phyloP scores from a whole-genome alignment of 92 coral and sea anemone species.

The Hydrozoanthus gracilis region DNA sequence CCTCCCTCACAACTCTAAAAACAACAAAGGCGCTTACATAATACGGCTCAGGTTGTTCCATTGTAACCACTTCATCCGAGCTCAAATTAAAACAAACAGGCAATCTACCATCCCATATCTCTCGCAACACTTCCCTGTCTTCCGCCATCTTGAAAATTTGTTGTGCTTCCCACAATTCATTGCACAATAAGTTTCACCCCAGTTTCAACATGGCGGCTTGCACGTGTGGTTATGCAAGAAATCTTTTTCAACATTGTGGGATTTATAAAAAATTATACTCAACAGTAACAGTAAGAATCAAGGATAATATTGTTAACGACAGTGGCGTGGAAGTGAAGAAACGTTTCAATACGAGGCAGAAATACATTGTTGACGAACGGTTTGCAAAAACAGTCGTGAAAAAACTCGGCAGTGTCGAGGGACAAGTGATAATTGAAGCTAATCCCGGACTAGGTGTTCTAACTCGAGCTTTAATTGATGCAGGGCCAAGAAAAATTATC shows the following conservation, averaged over 20 bases:
- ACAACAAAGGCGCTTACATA: constrained; percentile 67
- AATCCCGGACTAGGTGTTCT: constrained; percentile 94
- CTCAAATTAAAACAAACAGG: constrained; percentile 97
- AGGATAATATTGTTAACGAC: constrained; percentile 54
- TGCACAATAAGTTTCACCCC: background rate
- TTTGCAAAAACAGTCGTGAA: constrained; percentile 77
- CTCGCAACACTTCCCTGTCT: constrained; percentile 92
- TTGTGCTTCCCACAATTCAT: constrained; percentile 49
- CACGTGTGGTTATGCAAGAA: constrained; percentile 25
- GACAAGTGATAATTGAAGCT: constrained; percentile 67
- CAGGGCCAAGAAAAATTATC: constrained; percentile 81
- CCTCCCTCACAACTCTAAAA: too few species aligned
- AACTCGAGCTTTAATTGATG: constrained; percentile 77
- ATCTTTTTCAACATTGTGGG: background rate
- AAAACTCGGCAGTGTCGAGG: constrained; percentile 64
- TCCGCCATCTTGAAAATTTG: constrained; percentile 89
- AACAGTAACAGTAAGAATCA: constrained; percentile 38
- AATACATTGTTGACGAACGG: constrained; percentile 75
- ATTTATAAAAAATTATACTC: background rate
- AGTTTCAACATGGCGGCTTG: constrained; percentile 32
- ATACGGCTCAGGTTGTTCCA: constrained; percentile 99
- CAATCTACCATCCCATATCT: constrained; percentile 96
- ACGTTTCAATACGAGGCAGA: constrained; percentile 71
- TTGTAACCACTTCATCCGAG: constrained; percentile 90
- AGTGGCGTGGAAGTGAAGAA: constrained; percentile 56